phyloP scores from a whole-genome alignment of 2,113 vertebrate genomes.

The Struthidea cinerea region DNA sequence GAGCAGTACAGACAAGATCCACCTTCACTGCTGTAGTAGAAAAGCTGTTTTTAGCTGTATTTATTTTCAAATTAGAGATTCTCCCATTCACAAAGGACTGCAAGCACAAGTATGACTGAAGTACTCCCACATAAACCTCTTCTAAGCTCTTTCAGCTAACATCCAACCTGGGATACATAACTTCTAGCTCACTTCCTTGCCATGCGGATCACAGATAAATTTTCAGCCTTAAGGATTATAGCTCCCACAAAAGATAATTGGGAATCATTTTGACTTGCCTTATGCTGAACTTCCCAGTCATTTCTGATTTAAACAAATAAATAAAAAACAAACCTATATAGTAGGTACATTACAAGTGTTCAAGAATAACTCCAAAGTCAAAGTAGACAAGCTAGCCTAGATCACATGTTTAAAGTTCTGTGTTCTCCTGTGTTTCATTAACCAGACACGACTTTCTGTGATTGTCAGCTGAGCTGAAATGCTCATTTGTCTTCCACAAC shows the following conservation, averaged over 20 bases:
- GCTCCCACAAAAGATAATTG: neutral
- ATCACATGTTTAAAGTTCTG: neutral
- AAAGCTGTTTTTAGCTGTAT: neutral
- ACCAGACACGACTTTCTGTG: neutral
- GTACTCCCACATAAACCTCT: neutral
- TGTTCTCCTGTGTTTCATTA: neutral
- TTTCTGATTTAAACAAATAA: neutral
- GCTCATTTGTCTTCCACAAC: neutral
- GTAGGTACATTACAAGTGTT: neutral
- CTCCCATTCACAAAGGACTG: neutral
- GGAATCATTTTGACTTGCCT: neutral
- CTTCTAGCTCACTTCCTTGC: neutral
- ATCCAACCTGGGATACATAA: neutral
- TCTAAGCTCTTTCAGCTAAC: neutral
- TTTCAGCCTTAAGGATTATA: neutral
- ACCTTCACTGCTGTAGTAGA: neutral
- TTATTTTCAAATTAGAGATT: neutral
- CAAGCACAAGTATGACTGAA: neutral
- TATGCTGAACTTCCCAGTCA: neutral
- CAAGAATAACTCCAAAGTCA: neutral
- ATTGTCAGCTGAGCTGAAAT: neutral
- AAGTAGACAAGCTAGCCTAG: neutral
- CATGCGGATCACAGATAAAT: neutral
- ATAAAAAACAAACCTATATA: neutral
- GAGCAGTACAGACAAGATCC: neutral